phyloP scores from a whole-genome alignment of 2,797 vertebrate genomes.

The Clarias pachynema region DNA sequence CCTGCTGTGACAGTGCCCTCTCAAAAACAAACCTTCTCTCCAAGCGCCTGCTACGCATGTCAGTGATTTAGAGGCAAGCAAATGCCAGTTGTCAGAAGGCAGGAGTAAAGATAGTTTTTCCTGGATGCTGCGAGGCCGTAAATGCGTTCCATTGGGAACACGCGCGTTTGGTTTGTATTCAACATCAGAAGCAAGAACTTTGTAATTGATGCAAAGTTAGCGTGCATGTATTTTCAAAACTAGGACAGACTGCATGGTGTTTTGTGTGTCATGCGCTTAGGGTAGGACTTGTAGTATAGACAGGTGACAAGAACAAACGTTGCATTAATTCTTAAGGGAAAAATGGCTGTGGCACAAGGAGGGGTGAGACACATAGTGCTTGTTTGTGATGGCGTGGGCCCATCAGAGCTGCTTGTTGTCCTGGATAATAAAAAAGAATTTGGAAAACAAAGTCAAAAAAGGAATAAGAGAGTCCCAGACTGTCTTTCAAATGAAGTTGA shows the following conservation, averaged over 20 bases:
- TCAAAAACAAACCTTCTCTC: slow-evolving; percentile 32
- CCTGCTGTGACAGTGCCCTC: slow-evolving; percentile 37
- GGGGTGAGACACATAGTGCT: slow-evolving; percentile 5
- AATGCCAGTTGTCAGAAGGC: slow-evolving; percentile 33
- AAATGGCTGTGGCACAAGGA: slow-evolving; percentile 11
- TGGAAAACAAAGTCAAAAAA: background rate
- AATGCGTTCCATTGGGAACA: slow-evolving; percentile 32
- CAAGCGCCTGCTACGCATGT: slow-evolving; percentile 23
- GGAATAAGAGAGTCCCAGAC: background rate
- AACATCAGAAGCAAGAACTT: background rate
- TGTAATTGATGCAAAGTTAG: slow-evolving; percentile 23
- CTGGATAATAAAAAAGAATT: slow-evolving; percentile 15
- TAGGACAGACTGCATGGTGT: slow-evolving; percentile 22
- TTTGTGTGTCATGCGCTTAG: background rate
- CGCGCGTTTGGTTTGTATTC: background rate
- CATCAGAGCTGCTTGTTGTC: slow-evolving; percentile 13
- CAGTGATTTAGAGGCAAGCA: slow-evolving; percentile 39
- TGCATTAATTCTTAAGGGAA: slow-evolving; percentile 17
- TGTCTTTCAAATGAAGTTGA: slow-evolving; percentile 15
- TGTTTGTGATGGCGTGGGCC: background rate
- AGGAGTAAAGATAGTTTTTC: slow-evolving; percentile 30
- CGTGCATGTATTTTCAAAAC: slow-evolving; percentile 1
- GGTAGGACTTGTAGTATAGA: slow-evolving; percentile 22
- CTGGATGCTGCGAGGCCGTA: slow-evolving; percentile 14
- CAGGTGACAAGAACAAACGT: slow-evolving; percentile 26